These are phyloP conservation scores for Brachionus rubens DNA, from an alignment of 1,140 invertebrate genomes.

Conservation along the genomic window DNA sequence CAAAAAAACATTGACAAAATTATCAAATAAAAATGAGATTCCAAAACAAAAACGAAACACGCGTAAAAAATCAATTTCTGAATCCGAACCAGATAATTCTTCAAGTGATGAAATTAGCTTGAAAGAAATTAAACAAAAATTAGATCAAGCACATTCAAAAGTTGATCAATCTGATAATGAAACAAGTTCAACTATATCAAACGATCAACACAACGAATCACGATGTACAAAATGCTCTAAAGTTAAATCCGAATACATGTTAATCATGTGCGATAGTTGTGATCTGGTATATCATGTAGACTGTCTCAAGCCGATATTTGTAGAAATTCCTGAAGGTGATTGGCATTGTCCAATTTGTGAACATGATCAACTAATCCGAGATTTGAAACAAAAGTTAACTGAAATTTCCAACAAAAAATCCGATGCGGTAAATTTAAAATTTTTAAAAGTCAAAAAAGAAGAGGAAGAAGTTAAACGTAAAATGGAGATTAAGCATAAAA, in stretches of 20 bases:
- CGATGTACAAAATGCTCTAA: slow-evolving; percentile 34
- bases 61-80: neutral
- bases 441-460: neutral
- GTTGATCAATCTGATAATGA: neutral
- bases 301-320: slow-evolving; percentile 81
- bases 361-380: slow-evolving; percentile 4
- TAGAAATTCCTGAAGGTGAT: slow-evolving; percentile 89
- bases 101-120: neutral
- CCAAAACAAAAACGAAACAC: too few relatives aligned
- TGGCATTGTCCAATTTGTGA: slow-evolving; percentile 91
- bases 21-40: too few relatives aligned
- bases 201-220: neutral
- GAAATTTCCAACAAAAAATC: neutral
- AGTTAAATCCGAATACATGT: slow-evolving; percentile 12
- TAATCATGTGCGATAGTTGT: slow-evolving; percentile 82
- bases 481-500: neutral
- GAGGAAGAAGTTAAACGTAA: neutral
- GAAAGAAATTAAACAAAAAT: neutral
- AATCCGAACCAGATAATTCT: neutral
- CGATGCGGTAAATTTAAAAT: neutral
- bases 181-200: neutral
- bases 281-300: slow-evolving; percentile 90
- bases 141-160: neutral
- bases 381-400: slow-evolving; percentile 10
- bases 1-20: neutral